Base-by-base conservation (phyloP, 1,140 invertebrate species). In the Melipona quadrifasciata region DNA sequence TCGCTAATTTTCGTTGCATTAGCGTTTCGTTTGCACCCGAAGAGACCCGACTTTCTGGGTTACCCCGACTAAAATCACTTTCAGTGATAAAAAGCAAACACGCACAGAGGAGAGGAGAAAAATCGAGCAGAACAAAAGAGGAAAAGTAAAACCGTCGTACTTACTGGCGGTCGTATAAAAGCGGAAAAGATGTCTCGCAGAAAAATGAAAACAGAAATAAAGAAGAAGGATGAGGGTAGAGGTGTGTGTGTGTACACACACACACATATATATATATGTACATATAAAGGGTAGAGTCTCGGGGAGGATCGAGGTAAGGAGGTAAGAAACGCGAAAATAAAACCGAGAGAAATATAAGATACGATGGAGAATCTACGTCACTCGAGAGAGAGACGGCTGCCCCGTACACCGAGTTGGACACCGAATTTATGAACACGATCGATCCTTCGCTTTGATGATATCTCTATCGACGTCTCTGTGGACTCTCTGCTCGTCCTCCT, bases 351-450 rank as follows among this genome's bases (percentile, higher is more conserved):
- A 70, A 83, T 85, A 78, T 80, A 81, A 80, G 61, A 61, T 68
- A 76, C 81, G 81, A 82, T 77, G 34, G 79, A 74, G 74, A 87
- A 87, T 89, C 77, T 86, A 89, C 80, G 78, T 71, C 74, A 65
- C 57, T 78, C 67, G 21, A 24, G 24, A 58, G 61, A 71, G 68
- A 78, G 39, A 61, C 71, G 64, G 65, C 64, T 80, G 71, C 47
- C 12, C 64, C 39, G 58, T 87, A 85, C 84, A 6, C 39, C 39
- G 67, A 87, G 82, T 87, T 70, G 85, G 85, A 88, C 88, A 87
- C 81, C 80, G 85, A 90, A 89, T 89, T 90, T 91, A 90, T 86
- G 87, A 88, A 87, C 83, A 83, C 83, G 89, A 91, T 90, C 90
- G 89, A 88, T 85, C 70, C 64, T 86, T 75, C 84, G 61, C 71